phyloP scores from a whole-genome alignment of 1,140 invertebrate species.

The Nautilus pompilius region DNA sequence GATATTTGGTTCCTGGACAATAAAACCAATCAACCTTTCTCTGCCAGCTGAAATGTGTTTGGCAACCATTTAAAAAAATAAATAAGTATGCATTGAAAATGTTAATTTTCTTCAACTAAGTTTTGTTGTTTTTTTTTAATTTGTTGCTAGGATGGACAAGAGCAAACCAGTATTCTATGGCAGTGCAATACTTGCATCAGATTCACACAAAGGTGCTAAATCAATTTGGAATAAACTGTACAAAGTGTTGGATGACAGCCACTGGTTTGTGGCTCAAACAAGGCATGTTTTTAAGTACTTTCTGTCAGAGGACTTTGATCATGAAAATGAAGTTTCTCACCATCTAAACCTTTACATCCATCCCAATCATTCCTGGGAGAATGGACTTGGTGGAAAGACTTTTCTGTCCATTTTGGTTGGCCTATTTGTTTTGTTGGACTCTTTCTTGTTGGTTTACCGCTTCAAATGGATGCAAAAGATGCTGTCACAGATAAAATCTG shows the following conservation, averaged over 20 bases:
- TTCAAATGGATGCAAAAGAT: slow-evolving; percentile 1
- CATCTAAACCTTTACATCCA: neutral
- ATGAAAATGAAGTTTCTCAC: neutral
- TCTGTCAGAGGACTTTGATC: neutral
- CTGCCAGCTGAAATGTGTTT: too few species aligned
- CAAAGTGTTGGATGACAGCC: neutral
- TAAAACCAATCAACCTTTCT: too few species aligned
- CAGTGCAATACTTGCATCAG: neutral
- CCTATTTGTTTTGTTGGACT: neutral
- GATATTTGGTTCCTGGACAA: too few species aligned
- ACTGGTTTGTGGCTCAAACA: neutral
- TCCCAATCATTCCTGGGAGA: neutral
- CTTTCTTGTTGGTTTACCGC: neutral
- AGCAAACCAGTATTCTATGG: neutral
- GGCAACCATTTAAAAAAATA: too few species aligned
- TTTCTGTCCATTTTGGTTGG: neutral
- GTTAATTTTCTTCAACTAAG: too few species aligned
- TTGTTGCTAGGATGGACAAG: neutral
- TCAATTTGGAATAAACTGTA: neutral
- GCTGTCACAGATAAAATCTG: neutral
- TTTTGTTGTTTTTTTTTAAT: too few species aligned
- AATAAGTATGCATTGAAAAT: too few species aligned
- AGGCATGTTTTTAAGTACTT: slow-evolving; percentile 2
- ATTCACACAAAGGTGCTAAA: neutral
- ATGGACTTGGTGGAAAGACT: neutral